Conservation (phyloP, 2,797 vertebrate genomes). For the Tinamus major region DNA sequence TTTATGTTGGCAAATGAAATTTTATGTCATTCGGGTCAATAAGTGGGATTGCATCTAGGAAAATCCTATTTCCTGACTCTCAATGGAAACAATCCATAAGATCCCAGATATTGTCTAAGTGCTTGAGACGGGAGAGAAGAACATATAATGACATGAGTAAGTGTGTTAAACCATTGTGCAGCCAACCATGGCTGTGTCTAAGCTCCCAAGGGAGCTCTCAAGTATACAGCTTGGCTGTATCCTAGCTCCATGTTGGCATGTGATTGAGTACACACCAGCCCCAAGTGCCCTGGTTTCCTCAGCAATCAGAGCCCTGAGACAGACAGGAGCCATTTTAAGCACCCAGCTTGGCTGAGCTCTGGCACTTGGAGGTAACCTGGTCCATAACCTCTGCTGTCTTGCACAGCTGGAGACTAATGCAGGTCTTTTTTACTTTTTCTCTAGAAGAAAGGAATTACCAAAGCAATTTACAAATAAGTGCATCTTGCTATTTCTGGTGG, state of each 20-base stretch:
- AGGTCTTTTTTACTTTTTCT: not conserved
- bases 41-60: not conserved
- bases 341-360: slow-evolving; percentile 10
- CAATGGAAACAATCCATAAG: not conserved
- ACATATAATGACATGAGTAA: slow-evolving; percentile 29
- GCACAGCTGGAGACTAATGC: slow-evolving; percentile 29
- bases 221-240: slow-evolving; percentile 37
- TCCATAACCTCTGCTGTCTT: not conserved
- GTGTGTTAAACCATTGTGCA: slow-evolving; percentile 43
- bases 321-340: slow-evolving; percentile 56
- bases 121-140: slow-evolving; percentile 14
- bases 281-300: slow-evolving; percentile 33
- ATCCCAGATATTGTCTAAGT: not conserved
- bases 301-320: slow-evolving; percentile 22
- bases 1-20: not conserved
- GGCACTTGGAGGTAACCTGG: not conserved
- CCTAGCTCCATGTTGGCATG: not conserved
- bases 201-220: slow-evolving; percentile 24
- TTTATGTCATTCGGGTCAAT: not conserved
- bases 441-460: not conserved
- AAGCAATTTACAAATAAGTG: not conserved
- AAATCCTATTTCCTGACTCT: not conserved
- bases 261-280: not conserved
- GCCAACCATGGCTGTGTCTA: not conserved
- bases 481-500: not conserved